Evolutionary conservation across 2,888 invertebrate genomes (phyloP).

Genomic region (Agonopterix subpropinquella): DNA sequence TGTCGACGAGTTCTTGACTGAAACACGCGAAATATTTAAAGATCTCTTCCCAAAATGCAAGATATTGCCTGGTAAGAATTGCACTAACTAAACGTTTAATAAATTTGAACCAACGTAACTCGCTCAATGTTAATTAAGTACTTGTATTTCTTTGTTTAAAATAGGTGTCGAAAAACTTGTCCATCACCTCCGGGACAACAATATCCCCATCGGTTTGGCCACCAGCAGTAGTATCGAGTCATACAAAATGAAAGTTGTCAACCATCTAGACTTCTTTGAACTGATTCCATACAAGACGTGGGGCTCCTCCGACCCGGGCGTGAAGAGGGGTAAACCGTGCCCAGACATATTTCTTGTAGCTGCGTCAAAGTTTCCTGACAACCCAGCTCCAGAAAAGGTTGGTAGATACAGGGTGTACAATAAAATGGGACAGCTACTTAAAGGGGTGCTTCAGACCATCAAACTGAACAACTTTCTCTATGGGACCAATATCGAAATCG

Average conservation of each 20-base stretch:
- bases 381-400: slow-evolving; percentile 76
- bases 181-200: slow-evolving; percentile 80
- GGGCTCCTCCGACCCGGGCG: slow-evolving; percentile 88
- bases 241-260: slow-evolving; percentile 81
- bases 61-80: slow-evolving; percentile 80
- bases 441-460: too few species aligned
- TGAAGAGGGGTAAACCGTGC: slow-evolving; percentile 89
- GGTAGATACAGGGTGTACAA: not conserved
- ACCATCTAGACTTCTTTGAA: slow-evolving; percentile 80
- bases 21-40: slow-evolving; percentile 70
- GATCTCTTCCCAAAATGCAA: slow-evolving; percentile 77
- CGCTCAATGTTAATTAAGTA: too few species aligned
- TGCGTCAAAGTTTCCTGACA: slow-evolving; percentile 81
- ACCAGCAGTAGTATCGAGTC: slow-evolving; percentile 87
- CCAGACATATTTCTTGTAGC: slow-evolving; percentile 91
- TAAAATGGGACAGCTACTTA: too few species aligned
- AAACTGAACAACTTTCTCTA: too few species aligned
- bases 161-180: slow-evolving; percentile 86
- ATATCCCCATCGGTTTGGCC: slow-evolving; percentile 89
- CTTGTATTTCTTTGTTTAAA: too few species aligned
- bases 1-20: slow-evolving; percentile 79
- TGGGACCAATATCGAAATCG: too few species aligned
- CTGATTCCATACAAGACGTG: slow-evolving; percentile 83
- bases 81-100: too few species aligned
- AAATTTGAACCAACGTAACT: too few species aligned